Evolutionary conservation across 2,797 vertebrate species (phyloP), one percentile per base, ranked within the genome.

Genomic region (Oceanodroma leucorhoa): DNA sequence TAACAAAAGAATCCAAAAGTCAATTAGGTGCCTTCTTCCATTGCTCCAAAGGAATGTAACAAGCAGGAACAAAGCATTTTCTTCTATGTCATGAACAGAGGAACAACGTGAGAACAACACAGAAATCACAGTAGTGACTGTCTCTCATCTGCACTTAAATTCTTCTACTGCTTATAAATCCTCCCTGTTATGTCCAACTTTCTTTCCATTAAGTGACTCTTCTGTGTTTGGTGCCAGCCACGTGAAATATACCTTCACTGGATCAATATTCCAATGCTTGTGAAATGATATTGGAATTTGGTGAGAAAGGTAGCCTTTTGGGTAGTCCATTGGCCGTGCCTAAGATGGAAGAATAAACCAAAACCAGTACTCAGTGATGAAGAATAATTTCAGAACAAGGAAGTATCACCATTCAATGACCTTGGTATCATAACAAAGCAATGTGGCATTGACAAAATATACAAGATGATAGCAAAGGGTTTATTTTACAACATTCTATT

Each of bases 241-340:
- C 2, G 98, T 98, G 96, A 98, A 98, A 95, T 99, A 99, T 32
- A 99, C 98, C 60, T 98, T 98, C 36, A 99, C 84, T 2, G 99
- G 99, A 95, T 99, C 98, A 3, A 99, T 98, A 97, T 99, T 99
- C 99, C 99, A 99, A 97, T 99, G 99, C 97, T 99, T 99, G 97
- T 99, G 99, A 97, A 99, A 99, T 1, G 99, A 99, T 90, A 99
- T 97, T 32, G 99, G 99, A 93, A 99, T 98, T 93, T 99, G 99
- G 97, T 99, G 99, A 93, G 99, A 98, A 93, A 99, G 98, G 85
- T 99, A 99, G 90, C 98, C 99, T 92, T 97, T 98, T 41, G 99
- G 98, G 55, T 99, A 99, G 97, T 99, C 99, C 93, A 99, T 98
- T 14, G 99, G 99, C 51, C 99, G 98, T 34, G 99, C 99, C 99